Conservation (phyloP, 2,888 invertebrate species). For the Cotesia congregata region DNA sequence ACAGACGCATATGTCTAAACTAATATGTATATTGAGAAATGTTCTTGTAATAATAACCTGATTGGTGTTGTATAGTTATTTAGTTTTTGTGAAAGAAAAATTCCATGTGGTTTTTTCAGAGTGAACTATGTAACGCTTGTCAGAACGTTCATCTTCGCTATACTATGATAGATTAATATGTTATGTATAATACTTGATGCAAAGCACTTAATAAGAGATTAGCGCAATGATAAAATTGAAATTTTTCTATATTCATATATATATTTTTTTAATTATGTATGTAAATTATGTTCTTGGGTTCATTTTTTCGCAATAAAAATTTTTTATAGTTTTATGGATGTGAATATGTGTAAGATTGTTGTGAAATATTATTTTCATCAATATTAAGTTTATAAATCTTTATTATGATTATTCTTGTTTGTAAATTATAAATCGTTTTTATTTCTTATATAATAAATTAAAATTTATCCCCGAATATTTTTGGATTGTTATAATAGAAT, state of each 20-base stretch:
- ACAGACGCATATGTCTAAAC: neutral
- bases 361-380: no score
- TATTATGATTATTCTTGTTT: no score
- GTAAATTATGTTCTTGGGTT: neutral
- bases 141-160: neutral
- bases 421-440: no score
- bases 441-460: no score
- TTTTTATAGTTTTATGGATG: no score
- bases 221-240: neutral
- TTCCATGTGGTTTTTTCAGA: neutral
- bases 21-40: neutral
- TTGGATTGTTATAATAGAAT: no score
- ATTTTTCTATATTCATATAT: neutral
- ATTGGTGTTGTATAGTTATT: neutral
- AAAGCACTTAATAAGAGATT: neutral
- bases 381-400: no score
- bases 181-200: neutral
- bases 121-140: neutral
- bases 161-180: neutral
- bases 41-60: neutral
- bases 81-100: neutral
- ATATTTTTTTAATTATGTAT: neutral
- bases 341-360: no score
- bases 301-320: no score
- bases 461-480: no score